Base-by-base conservation (phyloP, 2,888 invertebrate species). In the Leptarthrus brevirostris region DNA sequence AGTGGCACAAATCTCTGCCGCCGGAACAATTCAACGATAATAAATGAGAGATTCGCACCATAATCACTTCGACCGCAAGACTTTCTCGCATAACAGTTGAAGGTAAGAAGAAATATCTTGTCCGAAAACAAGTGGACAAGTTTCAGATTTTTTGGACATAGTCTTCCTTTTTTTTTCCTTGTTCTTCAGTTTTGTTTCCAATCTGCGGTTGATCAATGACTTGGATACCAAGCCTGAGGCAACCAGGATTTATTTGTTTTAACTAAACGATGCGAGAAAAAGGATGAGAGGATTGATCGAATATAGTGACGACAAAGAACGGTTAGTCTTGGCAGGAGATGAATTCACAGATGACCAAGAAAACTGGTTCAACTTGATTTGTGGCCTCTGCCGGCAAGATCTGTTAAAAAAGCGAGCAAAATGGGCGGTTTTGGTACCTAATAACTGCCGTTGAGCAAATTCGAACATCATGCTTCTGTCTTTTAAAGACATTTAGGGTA, bases 321-420 rank as follows among this genome's bases (percentile, higher is more conserved):
- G 30, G 53, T 70, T 52, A 30, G 52, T 52, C 49, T 52, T 30
- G 52, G 34, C n/a, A 20, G n/a, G 20, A 70, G 20, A 70, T 22
- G 36, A 36, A 26, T 58, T 40, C 36, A 18, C 36, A 26, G 36
- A 34, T 30, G 58, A 18, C 20, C 36, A n/a, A 36, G 40, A 54
- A 72, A 72, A 72, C 71, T 53, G 54, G 71, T 72, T 54, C 36
- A 30, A 30, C 53, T 40, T 72, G 71, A 40, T 72, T 72, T 56
- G 44, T 44, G 71, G 56, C 36, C 40, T 53, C 34, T 20, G 53
- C 14, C 12, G 14, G 36, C 14, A 24, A 54, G 54, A 22, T 24
- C 5, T 14, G 24, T 10, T 36, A 18, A 34, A 16, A 20, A 36
- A 12, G 36, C 18, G 36, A 40, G n/a, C 34, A 20, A 70, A 22